Conservation (phyloP, 1,140 invertebrate genomes). For the Aphaenogaster rudis region DNA sequence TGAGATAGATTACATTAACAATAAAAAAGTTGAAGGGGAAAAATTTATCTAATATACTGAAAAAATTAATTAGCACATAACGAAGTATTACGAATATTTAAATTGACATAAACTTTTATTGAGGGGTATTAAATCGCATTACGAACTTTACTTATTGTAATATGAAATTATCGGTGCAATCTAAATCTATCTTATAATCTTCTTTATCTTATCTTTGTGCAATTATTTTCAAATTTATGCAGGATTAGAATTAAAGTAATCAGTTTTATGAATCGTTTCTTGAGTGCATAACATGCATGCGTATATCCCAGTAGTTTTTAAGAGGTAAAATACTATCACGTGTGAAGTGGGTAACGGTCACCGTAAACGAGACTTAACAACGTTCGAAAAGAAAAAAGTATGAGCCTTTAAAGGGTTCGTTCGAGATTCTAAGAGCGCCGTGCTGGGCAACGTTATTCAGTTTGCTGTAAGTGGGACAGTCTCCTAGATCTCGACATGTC, state of each 20-base stretch:
- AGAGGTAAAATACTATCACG: constrained; percentile 7
- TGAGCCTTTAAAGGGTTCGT: constrained; percentile 26
- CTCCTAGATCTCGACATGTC: constrained; percentile 25
- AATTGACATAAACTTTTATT: background rate
- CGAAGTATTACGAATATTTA: background rate
- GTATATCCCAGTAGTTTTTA: background rate
- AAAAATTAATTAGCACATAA: background rate
- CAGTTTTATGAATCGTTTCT: background rate
- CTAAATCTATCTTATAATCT: background rate
- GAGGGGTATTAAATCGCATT: background rate
- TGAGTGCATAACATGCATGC: background rate
- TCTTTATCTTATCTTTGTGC: background rate
- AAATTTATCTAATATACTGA: background rate
- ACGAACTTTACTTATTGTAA: background rate
- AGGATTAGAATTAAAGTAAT: constrained; percentile 11
- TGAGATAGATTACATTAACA: background rate
- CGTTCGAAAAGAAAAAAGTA: constrained; percentile 9
- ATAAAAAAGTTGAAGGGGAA: background rate
- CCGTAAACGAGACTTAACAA: constrained; percentile 46
- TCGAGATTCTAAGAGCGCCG: constrained; percentile 1
- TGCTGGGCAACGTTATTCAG: constrained; percentile 37
- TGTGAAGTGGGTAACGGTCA: constrained; percentile 33
- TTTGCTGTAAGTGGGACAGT: constrained; percentile 37
- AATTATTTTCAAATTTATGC: background rate
- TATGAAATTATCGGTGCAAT: background rate